A percentile compares a stretch with the other conserved stretches of the same genome.
phyloP scores from a whole-genome alignment of 2,888 invertebrate species.

The Rhingia campestris region DNA sequence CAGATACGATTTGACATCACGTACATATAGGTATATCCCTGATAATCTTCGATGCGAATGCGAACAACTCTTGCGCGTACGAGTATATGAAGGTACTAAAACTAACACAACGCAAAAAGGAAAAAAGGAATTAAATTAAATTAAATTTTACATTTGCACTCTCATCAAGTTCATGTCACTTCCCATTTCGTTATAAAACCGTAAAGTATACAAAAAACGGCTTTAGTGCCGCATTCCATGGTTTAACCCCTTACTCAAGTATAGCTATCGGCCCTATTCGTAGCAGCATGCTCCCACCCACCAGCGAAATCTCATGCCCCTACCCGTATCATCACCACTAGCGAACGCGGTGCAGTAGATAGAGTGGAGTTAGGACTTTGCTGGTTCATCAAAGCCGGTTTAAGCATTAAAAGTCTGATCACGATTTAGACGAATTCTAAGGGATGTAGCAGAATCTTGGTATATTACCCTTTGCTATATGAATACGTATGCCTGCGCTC shows the following conservation, averaged over 20 bases:
- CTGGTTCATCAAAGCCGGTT: constrained; percentile 73
- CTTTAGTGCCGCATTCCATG: constrained; percentile 19
- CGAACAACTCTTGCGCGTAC: constrained; percentile 32
- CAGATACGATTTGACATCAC: constrained; percentile 63
- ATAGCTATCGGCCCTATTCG: neutral
- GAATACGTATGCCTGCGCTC: neutral
- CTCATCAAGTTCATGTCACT: constrained; percentile 75
- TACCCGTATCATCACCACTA: neutral
- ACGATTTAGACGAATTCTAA: constrained; percentile 72
- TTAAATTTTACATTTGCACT: constrained; percentile 74
- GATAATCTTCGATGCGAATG: constrained; percentile 57
- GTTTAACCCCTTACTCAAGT: neutral
- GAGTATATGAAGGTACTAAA: constrained; percentile 17
- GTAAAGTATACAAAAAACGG: constrained; percentile 61
- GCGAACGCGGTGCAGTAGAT: constrained; percentile 13
- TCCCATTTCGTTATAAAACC: constrained; percentile 71
- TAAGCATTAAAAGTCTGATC: constrained; percentile 67
- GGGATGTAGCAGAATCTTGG: constrained; percentile 62
- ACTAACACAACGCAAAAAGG: constrained; percentile 41
- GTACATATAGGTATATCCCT: constrained; percentile 24
- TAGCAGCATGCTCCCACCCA: neutral
- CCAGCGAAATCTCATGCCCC: neutral
- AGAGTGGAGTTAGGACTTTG: constrained; percentile 51
- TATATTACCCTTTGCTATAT: constrained; percentile 61
- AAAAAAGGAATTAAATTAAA: constrained; percentile 57